Conservation (phyloP, 2,797 vertebrate species). For the Coreius guichenoti region DNA sequence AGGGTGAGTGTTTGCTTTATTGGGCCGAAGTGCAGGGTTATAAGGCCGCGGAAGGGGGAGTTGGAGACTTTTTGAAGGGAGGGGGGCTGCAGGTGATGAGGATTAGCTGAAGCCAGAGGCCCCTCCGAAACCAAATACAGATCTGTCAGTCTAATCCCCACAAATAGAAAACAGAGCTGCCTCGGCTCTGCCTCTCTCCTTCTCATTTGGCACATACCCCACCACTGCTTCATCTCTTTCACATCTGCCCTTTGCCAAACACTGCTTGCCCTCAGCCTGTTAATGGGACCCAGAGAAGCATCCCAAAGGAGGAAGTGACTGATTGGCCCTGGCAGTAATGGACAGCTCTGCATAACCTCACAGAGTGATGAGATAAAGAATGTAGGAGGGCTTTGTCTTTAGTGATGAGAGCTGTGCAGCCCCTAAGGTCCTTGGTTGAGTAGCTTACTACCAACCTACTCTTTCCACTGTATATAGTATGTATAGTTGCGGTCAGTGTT, state of each 20-base stretch:
- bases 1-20: slow-evolving; percentile 80
- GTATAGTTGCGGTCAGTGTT: background rate
- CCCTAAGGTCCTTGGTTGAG: background rate
- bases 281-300: slow-evolving; percentile 74
- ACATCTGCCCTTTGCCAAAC: slow-evolving; percentile 54
- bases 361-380: slow-evolving; percentile 76
- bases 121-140: slow-evolving; percentile 85
- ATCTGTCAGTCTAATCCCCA: slow-evolving; percentile 85
- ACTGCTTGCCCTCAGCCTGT: slow-evolving; percentile 43
- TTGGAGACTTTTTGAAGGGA: slow-evolving; percentile 57
- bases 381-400: slow-evolving; percentile 64
- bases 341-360: slow-evolving; percentile 71
- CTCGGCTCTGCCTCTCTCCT: slow-evolving; percentile 54
- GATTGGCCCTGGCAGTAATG: slow-evolving; percentile 75
- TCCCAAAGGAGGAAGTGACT: slow-evolving; percentile 75
- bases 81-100: slow-evolving; percentile 82
- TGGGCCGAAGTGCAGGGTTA: slow-evolving; percentile 54
- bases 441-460: background rate
- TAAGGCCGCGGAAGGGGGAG: slow-evolving; percentile 62
- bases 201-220: slow-evolving; percentile 74
- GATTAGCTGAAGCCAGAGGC: slow-evolving; percentile 83
- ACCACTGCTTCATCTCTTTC: slow-evolving; percentile 62
- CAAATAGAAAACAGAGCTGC: slow-evolving; percentile 85
- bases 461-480: background rate
- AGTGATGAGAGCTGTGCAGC: slow-evolving; percentile 71